A percentile compares a stretch with the other conserved stretches of the same genome.
phyloP scores from a whole-genome alignment of 2,113 vertebrate genomes.

The Saguinus midas region DNA sequence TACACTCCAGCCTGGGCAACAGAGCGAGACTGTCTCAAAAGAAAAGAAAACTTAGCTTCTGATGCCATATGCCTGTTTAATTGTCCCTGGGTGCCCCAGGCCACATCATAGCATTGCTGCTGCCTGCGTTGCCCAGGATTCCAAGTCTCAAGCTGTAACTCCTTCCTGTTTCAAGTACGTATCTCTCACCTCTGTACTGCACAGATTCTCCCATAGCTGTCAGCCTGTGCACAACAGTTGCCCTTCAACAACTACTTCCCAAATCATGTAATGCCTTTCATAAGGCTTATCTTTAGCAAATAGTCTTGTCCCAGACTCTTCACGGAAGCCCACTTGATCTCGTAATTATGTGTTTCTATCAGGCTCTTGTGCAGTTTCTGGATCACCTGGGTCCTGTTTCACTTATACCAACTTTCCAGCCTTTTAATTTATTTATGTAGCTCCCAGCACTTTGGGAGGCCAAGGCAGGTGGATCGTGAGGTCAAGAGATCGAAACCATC shows the following conservation, averaged over 20 bases:
- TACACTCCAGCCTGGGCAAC: too few relatives aligned
- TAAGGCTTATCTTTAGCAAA: background rate
- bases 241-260: background rate
- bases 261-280: background rate
- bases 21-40: too few relatives aligned
- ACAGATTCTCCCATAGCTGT: background rate
- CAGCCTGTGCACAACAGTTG: background rate
- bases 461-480: fast-evolving
- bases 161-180: background rate
- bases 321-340: background rate
- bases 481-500: too few relatives aligned
- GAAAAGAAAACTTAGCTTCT: background rate
- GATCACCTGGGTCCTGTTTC: background rate
- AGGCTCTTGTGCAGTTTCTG: background rate
- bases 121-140: background rate
- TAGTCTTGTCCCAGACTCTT: background rate
- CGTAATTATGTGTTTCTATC: fast-evolving
- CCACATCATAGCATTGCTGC: background rate
- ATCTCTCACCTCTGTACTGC: background rate
- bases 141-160: background rate
- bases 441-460: background rate
- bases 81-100: background rate
- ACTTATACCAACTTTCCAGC: background rate
- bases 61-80: background rate
- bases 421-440: background rate